These are phyloP conservation scores for Enteromius afrohamiltoni DNA, from an alignment of 2,797 vertebrate genomes.

Conservation along the genomic window DNA sequence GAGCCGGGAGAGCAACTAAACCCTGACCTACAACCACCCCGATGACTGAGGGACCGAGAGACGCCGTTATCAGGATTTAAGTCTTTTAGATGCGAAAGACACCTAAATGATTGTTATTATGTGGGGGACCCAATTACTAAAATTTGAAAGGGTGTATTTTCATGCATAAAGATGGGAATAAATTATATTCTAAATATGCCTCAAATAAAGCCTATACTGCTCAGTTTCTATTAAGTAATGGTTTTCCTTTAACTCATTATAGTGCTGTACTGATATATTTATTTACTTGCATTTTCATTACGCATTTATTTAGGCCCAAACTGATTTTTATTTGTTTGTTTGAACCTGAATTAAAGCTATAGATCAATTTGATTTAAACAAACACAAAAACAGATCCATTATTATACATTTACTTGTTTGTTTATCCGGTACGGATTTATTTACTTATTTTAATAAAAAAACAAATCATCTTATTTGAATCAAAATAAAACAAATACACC, in stretches of 20 bases:
- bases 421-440: background rate
- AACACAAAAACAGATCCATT: background rate
- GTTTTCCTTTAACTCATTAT: background rate
- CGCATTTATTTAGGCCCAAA: background rate
- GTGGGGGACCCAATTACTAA: background rate
- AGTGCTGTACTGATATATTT: background rate
- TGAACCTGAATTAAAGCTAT: background rate
- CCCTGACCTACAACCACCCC: background rate
- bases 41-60: background rate
- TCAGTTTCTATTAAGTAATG: background rate
- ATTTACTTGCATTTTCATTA: background rate
- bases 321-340: background rate
- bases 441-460: background rate
- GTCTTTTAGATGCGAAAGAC: no score
- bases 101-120: background rate
- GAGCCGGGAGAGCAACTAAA: conserved; percentile 35
- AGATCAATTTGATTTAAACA: background rate
- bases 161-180: background rate
- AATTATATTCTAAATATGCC: background rate
- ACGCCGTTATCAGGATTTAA: background rate
- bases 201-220: background rate
- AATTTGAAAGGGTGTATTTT: background rate
- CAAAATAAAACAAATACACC: background rate
- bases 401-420: background rate
- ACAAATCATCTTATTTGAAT: no score